Base-by-base conservation (phyloP, 2,888 invertebrate species). In the Andrena chrysosceles region DNA sequence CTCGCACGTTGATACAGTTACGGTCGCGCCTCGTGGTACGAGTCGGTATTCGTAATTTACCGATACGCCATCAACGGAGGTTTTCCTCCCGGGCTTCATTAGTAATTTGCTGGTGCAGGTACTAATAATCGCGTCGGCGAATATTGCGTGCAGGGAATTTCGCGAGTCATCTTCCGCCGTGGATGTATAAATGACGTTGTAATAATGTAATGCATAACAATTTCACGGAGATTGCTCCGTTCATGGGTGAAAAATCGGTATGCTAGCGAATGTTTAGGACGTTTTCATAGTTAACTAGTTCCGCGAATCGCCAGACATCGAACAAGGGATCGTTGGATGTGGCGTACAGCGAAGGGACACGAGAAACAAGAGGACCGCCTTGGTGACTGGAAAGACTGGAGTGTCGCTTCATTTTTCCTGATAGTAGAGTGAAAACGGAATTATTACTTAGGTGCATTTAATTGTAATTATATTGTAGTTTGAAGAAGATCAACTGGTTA, bases 131-230 rank as follows among this genome's bases (percentile, higher is more conserved):
- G 82, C 63, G 75, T 79, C 77, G 82, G 87, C 89, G 88, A 90
- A 90, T 89, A 91, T 91, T 90, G 78, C 89, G 87, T 87, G 89
- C 85, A 85, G 74, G 77, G 56, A 85, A 81, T 84, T 81, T 85
- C 81, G 66, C 59, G 52, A 49, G 42, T 42, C 62, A 72, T 81
- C 76, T 76, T 26, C 76, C 75, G 33, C 56, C 67, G 23, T 16
- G 16, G 49, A 16, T 48, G 20, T 42, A 16, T 20, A 42, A 52
- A 23, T 60, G 29, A n/a, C 10, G 23, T 49, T 33, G n/a, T n/a
- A 26, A 56, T 23, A n/a, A 49, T 48, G n/a, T n/a, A 26, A 56
- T 23, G 42, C 49, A 48, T 48, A 63, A 68, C 26, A 62, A 63
- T 74, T 74, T 68, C 60, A 4, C 16, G 7, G 52, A 23, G 68